Conservation (phyloP, 2,888 invertebrate species). For the Nasonovia ribisnigri region DNA sequence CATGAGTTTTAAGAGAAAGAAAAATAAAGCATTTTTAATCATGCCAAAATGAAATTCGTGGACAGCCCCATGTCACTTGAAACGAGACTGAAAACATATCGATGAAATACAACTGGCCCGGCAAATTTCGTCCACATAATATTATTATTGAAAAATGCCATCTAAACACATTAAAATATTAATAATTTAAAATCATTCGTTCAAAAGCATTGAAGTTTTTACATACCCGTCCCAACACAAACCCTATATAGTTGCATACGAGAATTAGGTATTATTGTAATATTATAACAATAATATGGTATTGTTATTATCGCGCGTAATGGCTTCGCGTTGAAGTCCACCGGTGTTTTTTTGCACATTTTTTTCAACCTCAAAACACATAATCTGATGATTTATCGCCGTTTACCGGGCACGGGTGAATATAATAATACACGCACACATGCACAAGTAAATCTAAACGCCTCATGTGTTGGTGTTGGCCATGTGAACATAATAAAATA, state of each 20-base stretch:
- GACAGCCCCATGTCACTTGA: too few species aligned
- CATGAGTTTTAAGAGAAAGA: too few species aligned
- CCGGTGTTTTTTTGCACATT: background rate
- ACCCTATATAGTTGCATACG: background rate
- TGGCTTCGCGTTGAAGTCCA: background rate
- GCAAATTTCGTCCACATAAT: too few species aligned
- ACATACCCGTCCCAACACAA: too few species aligned
- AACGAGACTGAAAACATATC: too few species aligned
- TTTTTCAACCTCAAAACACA: background rate
- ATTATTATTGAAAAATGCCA: too few species aligned
- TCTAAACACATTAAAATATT: too few species aligned
- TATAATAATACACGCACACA: background rate
- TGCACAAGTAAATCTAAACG: background rate
- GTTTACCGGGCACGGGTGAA: background rate
- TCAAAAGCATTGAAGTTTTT: too few species aligned
- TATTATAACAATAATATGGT: background rate
- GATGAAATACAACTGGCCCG: too few species aligned
- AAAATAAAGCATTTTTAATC: too few species aligned
- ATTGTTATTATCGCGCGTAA: background rate
- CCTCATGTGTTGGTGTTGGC: background rate
- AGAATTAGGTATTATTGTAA: background rate
- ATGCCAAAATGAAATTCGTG: too few species aligned
- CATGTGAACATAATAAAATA: background rate
- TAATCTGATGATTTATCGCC: slow-evolving; percentile 7
- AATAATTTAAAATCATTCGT: too few species aligned